Base-by-base conservation (phyloP, 1,140 invertebrate genomes). In the Antheraea pernyi region DNA sequence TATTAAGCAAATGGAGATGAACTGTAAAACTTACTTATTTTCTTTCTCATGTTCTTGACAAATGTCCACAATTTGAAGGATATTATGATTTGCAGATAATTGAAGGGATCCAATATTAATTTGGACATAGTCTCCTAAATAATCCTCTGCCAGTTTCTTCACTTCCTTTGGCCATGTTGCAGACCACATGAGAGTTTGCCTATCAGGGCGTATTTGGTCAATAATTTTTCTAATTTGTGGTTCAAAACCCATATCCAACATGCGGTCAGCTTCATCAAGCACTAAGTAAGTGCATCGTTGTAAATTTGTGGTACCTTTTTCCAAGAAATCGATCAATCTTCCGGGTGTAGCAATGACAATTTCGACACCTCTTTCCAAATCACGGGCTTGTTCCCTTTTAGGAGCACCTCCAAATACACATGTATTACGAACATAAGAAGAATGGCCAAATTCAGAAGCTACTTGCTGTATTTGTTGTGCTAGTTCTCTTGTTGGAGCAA, bases 241-340 rank as follows among this genome's bases (percentile, higher is more conserved):
- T 91, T 99, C 99, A 93, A 99, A 99, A 80, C 99, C 99, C 99
- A 99, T 99, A 92, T 99, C 99, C 81, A 99, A 94, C 99, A 99
- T 99, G 70, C 99, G 94, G 93, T 99, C 99, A 79, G 99, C 99
- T 93, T 99, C 99, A 93, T 99, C 99, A 59, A 99, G 90, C 10
- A 99, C 99, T 67, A 99, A 93, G 91, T 98, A 99, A 53, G 98
- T 99, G 84, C 97, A 98, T 58, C 98, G 94, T 59, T 95, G 94
- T 18, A 99, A 91, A 89, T 98, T 98, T 0, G 98, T 99, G 48
- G 96, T 97, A 3, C 96, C 96, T 70, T 95, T 94, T 86, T 99
- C 98, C 3, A 99, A 92, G 88, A 99, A 99, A 94, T 99, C 99
- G 85, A 99, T 98, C 4, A 99, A 93, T 75, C 99, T 95, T 30